Evolutionary conservation across 2,797 vertebrate genomes (phyloP), one percentile per base, ranked within the genome.

Genomic region (Brachymystax lenok): DNA sequence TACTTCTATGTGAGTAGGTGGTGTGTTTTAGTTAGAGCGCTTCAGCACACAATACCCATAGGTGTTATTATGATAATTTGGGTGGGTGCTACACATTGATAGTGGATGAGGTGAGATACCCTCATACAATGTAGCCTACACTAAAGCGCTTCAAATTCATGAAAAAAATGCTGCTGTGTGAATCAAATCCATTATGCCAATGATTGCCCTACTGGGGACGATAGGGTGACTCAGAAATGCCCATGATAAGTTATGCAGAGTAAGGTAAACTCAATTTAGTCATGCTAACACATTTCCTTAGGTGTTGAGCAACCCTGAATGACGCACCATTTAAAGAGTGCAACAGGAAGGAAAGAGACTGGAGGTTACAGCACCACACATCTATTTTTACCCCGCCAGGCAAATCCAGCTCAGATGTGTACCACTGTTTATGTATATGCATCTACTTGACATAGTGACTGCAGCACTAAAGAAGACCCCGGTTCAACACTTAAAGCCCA

Each of bases 401-500:
- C 76, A 77, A 76, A 85, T 82, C 56, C 64, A 70, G 84, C 83
- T 88, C 77, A 69, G 77, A 81, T 86, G 71, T 83, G 75, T 85
- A 73, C 71, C 21, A 81, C 74, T 73, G 76, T 84, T 85, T 89
- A 82, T 76, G 84, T 88, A 83, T 19, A 10, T 89, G 85, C 81
- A 83, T 87, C 80, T 84, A 78, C 82, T 89, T 86, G 87, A 85
- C 84, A 83, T 82, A 81, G 84, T 71, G 84, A 77, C 84, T 88
- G 85, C 84, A 24, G 83, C 80, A 81, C 73, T 84, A 90, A 89
- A 80, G 82, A 83, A 90, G 86, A 90, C 86, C 86, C 87, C 40
- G 10, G 10, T 83, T 82, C 84, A 84, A 90, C 86, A 88, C 82
- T 74, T 7, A 33, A 35, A 77, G 86, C 90, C 91, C 83, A 92